Evolutionary conservation across 2,888 invertebrate species (phyloP), one percentile per base, ranked within the genome.

Genomic region (Tachina grossa): DNA sequence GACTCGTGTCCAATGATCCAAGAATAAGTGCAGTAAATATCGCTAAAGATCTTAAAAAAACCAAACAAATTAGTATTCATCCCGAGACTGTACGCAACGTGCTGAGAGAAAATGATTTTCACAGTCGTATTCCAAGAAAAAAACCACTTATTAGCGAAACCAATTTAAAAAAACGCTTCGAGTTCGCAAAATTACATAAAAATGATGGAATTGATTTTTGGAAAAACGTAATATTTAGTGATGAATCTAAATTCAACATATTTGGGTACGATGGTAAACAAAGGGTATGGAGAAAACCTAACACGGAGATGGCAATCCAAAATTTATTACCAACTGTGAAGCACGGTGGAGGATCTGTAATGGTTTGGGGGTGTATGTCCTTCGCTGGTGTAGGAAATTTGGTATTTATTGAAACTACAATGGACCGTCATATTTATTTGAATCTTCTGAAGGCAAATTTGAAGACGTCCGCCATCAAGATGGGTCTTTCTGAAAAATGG

Each of bases 41-140:
- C n/a, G n/a, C n/a, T n/a, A n/a, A n/a, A n/a, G n/a, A 63, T 49
- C 41, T 49, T 66, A 14, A 31, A 31, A 47, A 49, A 43, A 31
- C 9, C n/a, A 66, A 66, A 9, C 49, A 66, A 5, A 66, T 49
- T 9, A 66, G 19, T 63, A 61, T 49, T 51, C 74, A 74, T 76
- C 71, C 76, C 57, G 49, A 66, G 31, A 66, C 66, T 2, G n/a
- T n/a, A n/a, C n/a, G n/a, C n/a, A n/a, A n/a, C n/a, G n/a, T n/a
- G n/a, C n/a, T n/a, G n/a, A n/a, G n/a, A n/a, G n/a, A n/a, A n/a
- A 16, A 43, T 11, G 10, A 61, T 59, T 31, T 31, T 31, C 31
- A 31, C 10, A 61, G n/a, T n/a, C n/a, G 39, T 39, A 61, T 61
- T 61, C 61, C 61, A 16, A 61, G 61, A 16, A 39, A 39, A 61